Base-by-base conservation (phyloP, 2,888 invertebrate genomes). In the Eristalis pertinax region DNA sequence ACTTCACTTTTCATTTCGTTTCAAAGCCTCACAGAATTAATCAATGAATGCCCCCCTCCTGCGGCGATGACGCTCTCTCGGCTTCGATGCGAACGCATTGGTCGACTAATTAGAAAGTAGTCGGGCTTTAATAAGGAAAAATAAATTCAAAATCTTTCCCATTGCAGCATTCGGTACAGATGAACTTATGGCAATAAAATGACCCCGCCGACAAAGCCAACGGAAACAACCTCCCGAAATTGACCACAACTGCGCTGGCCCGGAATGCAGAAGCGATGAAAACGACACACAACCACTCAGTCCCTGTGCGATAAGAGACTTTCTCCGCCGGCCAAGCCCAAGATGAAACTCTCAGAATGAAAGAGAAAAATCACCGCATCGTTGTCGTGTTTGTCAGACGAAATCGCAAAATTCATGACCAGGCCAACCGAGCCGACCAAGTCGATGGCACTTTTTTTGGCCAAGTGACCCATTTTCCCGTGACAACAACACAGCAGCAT, bases 1-100 rank as follows among this genome's bases (percentile, higher is more conserved):
- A 77, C 84, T 80, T 76, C 73, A 75, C 86, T 86, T 86, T 86
- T 86, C 32, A 79, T 86, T 86, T 86, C 82, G 82, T 82, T 79
- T 65, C 50, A 58, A 81, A 76, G 81, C 77, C 68, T 77, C 69
- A 73, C 64, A 5, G 64, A 68, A 56, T 76, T 68, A 76, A 77
- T 85, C 82, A 82, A 86, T 86, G 86, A 83, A 82, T 78, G 70
- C 75, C 75, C 67, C n/a, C 74, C 86, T 75, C 70, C 73, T 70
- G 65, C 56, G 50, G 60, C 32, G 38, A 11, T 38, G 38, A 38
- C 38, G 38, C 4, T n/a, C 35, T 32, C 74, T 74, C 43, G 35
- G 43, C n/a, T 19, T 22, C 60, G 13, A 38, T 29, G 41, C 60
- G 15, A 24, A 3, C 50, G 32, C 43, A 11, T 79, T 75, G 75